Conservation (phyloP, 64 coral and sea anemone species). For the Trachythela sp. region DNA sequence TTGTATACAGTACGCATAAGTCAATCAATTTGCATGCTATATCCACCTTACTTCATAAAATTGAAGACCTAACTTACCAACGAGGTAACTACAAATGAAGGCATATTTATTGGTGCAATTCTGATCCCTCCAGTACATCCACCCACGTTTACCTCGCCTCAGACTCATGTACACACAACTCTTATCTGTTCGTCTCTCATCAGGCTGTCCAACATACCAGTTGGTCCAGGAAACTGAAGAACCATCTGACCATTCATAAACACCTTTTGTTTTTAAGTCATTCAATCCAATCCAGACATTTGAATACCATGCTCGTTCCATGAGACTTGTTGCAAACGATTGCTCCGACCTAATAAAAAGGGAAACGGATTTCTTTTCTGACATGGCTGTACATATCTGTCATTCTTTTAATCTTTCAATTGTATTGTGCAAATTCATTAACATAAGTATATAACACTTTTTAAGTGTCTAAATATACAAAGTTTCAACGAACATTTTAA, state of each 20-base stretch:
- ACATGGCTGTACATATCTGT: too few relatives aligned
- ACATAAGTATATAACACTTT: too few relatives aligned
- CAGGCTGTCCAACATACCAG: constrained; percentile 12
- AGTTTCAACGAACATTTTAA: too few relatives aligned
- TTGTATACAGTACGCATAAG: too few relatives aligned
- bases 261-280: constrained; percentile 18
- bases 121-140: neutral
- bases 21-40: too few relatives aligned
- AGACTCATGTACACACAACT: constrained; percentile 1
- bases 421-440: too few relatives aligned
- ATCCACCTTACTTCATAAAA: too few relatives aligned
- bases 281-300: neutral
- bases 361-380: neutral
- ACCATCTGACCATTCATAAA: constrained; percentile 12
- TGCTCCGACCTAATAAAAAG: neutral
- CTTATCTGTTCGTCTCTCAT: neutral
- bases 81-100: neutral
- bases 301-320: neutral
- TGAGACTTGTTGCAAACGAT: neutral
- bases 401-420: too few relatives aligned
- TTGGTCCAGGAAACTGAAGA: constrained; percentile 4
- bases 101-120: neutral
- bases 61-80: neutral
- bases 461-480: too few relatives aligned
- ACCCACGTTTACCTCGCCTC: neutral